Evolutionary conservation across 1,140 invertebrate genomes (phyloP).

Genomic region (Euura saliciscinereae): DNA sequence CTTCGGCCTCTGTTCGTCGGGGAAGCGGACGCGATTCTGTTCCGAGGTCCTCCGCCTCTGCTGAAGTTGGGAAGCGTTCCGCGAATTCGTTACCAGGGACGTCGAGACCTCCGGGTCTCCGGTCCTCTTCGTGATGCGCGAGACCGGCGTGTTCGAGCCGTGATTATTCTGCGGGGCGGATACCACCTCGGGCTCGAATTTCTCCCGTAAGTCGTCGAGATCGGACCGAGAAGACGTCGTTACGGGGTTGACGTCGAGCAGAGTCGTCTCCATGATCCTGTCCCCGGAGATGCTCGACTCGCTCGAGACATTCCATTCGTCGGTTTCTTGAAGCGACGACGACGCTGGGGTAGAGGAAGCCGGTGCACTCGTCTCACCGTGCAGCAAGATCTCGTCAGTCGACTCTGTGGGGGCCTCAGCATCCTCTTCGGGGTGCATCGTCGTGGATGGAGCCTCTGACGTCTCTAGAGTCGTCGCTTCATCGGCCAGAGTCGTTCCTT

Average conservation of each 20-base stretch:
- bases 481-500: not conserved
- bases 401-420: slow-evolving; percentile 30
- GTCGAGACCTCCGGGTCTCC: slow-evolving; percentile 14
- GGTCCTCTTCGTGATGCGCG: not conserved
- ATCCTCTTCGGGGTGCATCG: slow-evolving; percentile 30
- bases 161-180: slow-evolving; percentile 27
- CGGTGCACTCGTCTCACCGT: slow-evolving; percentile 50
- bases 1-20: slow-evolving; percentile 26
- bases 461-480: slow-evolving; percentile 22
- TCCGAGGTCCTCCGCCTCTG: not conserved
- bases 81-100: not conserved
- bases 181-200: slow-evolving; percentile 32
- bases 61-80: too few relatives aligned
- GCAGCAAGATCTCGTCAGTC: slow-evolving; percentile 47
- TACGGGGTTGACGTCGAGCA: slow-evolving; percentile 24
- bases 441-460: slow-evolving; percentile 28
- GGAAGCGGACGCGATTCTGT: slow-evolving; percentile 40
- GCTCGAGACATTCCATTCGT: slow-evolving; percentile 40
- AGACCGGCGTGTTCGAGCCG: not conserved
- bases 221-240: slow-evolving; percentile 10
- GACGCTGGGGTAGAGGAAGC: not conserved
- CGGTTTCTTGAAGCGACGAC: slow-evolving; percentile 11
- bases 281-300: slow-evolving; percentile 45
- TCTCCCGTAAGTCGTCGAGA: slow-evolving; percentile 17
- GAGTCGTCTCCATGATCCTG: slow-evolving; percentile 45